These are phyloP conservation scores for Tonatia bakeri DNA, from an alignment of 2,113 vertebrate genomes.

Conservation along the genomic window DNA sequence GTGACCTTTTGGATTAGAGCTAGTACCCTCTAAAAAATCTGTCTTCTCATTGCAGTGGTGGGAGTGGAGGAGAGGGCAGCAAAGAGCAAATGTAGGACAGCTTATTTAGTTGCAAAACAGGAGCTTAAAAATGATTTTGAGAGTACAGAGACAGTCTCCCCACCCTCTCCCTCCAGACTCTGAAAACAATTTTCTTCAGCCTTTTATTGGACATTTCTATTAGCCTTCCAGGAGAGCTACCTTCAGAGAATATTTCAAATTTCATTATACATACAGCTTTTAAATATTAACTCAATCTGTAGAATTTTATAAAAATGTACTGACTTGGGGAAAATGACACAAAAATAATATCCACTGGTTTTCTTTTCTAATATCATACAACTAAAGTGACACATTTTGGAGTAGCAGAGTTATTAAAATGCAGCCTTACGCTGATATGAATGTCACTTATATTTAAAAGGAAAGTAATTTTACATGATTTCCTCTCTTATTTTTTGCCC, in stretches of 20 bases:
- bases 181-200: neutral
- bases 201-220: constrained; percentile 23
- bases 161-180: neutral
- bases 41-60: neutral
- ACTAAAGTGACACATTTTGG: constrained; percentile 47
- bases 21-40: neutral
- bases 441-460: constrained; percentile 66
- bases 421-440: constrained; percentile 18
- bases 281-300: constrained; percentile 68
- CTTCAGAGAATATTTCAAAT: constrained; percentile 52
- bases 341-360: constrained; percentile 64
- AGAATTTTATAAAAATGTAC: constrained; percentile 54
- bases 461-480: constrained; percentile 73
- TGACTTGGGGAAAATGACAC: constrained; percentile 53
- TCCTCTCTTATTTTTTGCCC: constrained; percentile 37
- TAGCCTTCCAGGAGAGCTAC: constrained; percentile 4
- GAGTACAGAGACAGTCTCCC: neutral
- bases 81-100: neutral
- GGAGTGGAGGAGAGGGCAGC: rapidly evolving
- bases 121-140: neutral
- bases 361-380: constrained; percentile 63
- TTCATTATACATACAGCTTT: constrained; percentile 40
- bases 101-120: neutral
- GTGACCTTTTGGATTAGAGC: neutral
- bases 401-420: constrained; percentile 70